These are phyloP conservation scores for Dicycla oo DNA, from an alignment of 2,888 invertebrate species.

Conservation along the genomic window DNA sequence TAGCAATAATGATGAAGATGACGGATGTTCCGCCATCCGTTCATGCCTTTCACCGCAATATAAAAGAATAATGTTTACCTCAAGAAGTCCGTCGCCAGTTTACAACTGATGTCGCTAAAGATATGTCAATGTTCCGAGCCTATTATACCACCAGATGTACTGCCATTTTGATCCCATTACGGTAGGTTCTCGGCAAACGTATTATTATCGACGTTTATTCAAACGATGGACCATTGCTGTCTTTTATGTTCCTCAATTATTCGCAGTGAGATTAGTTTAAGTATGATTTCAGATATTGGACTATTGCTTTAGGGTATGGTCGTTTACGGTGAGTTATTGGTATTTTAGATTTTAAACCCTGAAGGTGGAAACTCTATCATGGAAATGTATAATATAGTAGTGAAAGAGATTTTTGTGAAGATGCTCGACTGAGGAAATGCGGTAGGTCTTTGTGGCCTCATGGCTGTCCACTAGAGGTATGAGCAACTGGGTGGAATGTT, in stretches of 20 bases:
- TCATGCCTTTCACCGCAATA: slow-evolving; percentile 48
- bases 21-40: neutral
- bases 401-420: too few relatives aligned
- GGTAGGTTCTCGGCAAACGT: slow-evolving; percentile 20
- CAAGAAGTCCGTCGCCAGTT: slow-evolving; percentile 61
- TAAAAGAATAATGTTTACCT: slow-evolving; percentile 64
- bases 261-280: slow-evolving; percentile 12
- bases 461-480: neutral
- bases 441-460: too few relatives aligned
- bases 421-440: too few relatives aligned
- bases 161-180: slow-evolving; percentile 56
- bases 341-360: neutral
- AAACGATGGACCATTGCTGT: slow-evolving; percentile 36
- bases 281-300: slow-evolving; percentile 3
- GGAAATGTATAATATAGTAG: too few relatives aligned
- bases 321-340: slow-evolving; percentile 19
- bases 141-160: slow-evolving; percentile 46
- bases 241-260: slow-evolving; percentile 28
- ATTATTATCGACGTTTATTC: slow-evolving; percentile 51
- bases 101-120: slow-evolving; percentile 72
- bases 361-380: neutral
- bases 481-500: neutral
- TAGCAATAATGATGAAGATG: too few relatives aligned
- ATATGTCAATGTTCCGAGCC: slow-evolving; percentile 70
- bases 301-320: slow-evolving; percentile 19